These are phyloP conservation scores for Sinocyclocheilus maitianheensis DNA, from an alignment of 2,113 vertebrate species.

Conservation along the genomic window DNA sequence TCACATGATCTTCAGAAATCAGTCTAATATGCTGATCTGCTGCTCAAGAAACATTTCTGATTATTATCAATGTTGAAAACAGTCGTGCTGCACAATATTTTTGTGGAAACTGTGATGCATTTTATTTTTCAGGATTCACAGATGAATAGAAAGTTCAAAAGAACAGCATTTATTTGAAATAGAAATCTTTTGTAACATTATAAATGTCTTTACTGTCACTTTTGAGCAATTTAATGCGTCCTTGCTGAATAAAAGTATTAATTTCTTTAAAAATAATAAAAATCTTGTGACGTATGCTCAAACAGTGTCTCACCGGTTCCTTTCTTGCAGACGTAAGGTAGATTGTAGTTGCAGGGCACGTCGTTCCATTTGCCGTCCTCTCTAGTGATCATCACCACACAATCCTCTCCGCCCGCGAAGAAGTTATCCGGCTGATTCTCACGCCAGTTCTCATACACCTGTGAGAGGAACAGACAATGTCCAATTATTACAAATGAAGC, in stretches of 20 bases:
- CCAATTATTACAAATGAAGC: neutral
- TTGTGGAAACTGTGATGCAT: too few relatives aligned
- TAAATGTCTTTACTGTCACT: too few relatives aligned
- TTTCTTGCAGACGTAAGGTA: slow-evolving; percentile 97
- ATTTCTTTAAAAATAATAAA: neutral
- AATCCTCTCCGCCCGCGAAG: slow-evolving; percentile 95
- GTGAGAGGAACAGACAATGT: slow-evolving; percentile 14
- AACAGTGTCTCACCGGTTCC: slow-evolving; percentile 82
- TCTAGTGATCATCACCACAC: slow-evolving; percentile 92
- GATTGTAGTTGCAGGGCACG: slow-evolving; percentile 98
- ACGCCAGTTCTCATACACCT: slow-evolving; percentile 96
- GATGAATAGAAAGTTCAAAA: too few relatives aligned
- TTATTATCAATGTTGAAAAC: too few relatives aligned
- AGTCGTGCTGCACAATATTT: too few relatives aligned
- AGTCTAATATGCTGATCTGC: too few relatives aligned
- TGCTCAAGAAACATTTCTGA: too few relatives aligned
- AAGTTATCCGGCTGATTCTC: slow-evolving; percentile 97
- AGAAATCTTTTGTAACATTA: too few relatives aligned
- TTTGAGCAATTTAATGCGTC: neutral
- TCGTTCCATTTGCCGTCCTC: slow-evolving; percentile 97
- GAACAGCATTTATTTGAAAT: too few relatives aligned
- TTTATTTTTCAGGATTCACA: too few relatives aligned
- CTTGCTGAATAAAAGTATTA: neutral
- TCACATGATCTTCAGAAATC: too few relatives aligned
- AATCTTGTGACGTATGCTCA: too few relatives aligned